Evolutionary conservation across 2,888 invertebrate genomes (phyloP).

Genomic region (Agonum fuliginosum): DNA sequence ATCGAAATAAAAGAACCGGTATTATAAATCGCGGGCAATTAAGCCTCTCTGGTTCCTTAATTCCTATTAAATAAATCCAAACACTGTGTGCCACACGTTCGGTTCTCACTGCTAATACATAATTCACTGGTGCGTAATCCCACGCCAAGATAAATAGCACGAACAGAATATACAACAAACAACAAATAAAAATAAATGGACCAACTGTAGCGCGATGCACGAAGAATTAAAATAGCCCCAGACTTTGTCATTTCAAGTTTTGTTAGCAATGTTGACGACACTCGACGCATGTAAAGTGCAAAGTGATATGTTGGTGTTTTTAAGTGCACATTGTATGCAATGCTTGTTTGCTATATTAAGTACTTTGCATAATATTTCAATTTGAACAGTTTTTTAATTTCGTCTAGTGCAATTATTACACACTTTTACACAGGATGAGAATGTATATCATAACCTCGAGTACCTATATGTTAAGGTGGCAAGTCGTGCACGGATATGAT

Average conservation of each 20-base stretch:
- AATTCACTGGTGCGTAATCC: neutral
- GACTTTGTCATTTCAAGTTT: neutral
- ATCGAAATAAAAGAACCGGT: neutral
- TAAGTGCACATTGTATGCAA: too few relatives aligned
- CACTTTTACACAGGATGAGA: too few relatives aligned
- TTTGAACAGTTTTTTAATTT: too few relatives aligned
- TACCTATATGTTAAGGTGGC: too few relatives aligned
- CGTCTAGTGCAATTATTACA: too few relatives aligned
- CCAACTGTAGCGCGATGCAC: neutral
- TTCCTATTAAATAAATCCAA: slow-evolving; percentile 2
- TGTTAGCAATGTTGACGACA: too few relatives aligned
- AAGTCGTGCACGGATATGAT: too few relatives aligned
- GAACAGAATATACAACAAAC: neutral
- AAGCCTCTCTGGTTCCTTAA: neutral
- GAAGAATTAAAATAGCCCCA: neutral
- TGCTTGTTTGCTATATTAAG: too few relatives aligned
- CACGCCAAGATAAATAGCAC: neutral
- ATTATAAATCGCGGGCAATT: neutral
- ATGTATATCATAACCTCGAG: too few relatives aligned
- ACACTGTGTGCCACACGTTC: neutral
- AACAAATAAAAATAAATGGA: neutral
- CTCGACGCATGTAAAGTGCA: too few relatives aligned
- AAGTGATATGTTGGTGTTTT: too few relatives aligned
- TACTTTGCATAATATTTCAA: too few relatives aligned
- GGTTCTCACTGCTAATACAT: neutral